Evolutionary conservation across 2,888 invertebrate species (phyloP).

Genomic region (Parascotia fuliginaria): DNA sequence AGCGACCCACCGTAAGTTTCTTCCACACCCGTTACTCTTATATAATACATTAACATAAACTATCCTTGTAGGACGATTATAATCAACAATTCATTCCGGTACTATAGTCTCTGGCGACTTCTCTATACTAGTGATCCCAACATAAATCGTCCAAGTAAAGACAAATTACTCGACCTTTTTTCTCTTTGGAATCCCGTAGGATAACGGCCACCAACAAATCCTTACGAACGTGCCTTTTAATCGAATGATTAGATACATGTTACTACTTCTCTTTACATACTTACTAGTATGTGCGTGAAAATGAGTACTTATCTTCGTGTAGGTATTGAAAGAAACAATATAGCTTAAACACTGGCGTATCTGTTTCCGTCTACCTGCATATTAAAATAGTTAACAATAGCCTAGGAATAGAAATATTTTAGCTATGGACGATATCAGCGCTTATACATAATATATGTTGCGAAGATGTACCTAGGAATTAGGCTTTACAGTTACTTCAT

Average conservation of each 20-base stretch:
- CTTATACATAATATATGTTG: too few relatives aligned
- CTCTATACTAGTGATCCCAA: constrained; percentile 65
- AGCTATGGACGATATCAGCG: too few relatives aligned
- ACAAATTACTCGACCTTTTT: constrained; percentile 80
- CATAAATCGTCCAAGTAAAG: constrained; percentile 79
- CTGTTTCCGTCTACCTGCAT: too few relatives aligned
- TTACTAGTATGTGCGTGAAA: background rate
- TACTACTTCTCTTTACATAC: constrained; percentile 46
- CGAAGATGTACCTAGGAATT: too few relatives aligned
- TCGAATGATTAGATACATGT: constrained; percentile 75
- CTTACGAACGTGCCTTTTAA: constrained; percentile 67
- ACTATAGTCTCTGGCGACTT: constrained; percentile 53
- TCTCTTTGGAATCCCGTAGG: constrained; percentile 64
- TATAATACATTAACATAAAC: constrained; percentile 22
- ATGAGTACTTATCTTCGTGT: too few relatives aligned
- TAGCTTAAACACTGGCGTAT: too few relatives aligned
- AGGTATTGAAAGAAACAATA: too few relatives aligned
- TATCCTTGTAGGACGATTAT: constrained; percentile 48
- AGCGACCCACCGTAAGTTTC: too few relatives aligned
- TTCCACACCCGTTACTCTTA: background rate
- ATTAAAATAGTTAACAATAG: too few relatives aligned
- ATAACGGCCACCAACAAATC: constrained; percentile 70
- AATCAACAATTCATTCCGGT: constrained; percentile 59
- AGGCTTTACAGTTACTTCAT: too few relatives aligned
- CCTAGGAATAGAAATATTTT: too few relatives aligned